A percentile compares a stretch with the other conserved stretches of the same genome.
Conservation (phyloP, 2,888 invertebrate species). For the Epirrita christyi region DNA sequence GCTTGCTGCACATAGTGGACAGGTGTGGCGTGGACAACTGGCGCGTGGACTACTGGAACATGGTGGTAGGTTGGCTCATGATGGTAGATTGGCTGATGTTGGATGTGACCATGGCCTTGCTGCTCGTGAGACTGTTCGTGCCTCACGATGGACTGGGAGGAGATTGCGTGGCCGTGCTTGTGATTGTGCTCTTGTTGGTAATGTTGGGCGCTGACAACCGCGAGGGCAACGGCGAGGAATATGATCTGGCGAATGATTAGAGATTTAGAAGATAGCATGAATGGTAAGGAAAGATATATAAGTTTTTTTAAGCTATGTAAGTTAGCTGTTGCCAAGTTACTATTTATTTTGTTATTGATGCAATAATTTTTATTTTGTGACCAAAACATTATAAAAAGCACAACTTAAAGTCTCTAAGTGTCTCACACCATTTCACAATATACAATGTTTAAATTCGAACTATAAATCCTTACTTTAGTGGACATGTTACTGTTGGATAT, state of each 20-base stretch:
- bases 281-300: no score
- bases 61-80: slow-evolving; percentile 36
- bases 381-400: no score
- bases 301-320: no score
- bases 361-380: no score
- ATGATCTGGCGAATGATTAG: slow-evolving; percentile 39
- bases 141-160: slow-evolving; percentile 50
- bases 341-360: no score
- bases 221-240: slow-evolving; percentile 41
- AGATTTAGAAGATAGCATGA: no score
- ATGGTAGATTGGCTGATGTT: slow-evolving; percentile 22
- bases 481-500: slow-evolving; percentile 51
- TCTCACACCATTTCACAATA: no score
- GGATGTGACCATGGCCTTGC: slow-evolving; percentile 20
- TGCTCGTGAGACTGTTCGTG: slow-evolving; percentile 44
- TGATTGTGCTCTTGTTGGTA: slow-evolving; percentile 54
- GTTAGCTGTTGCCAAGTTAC: no score
- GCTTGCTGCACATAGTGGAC: slow-evolving; percentile 37
- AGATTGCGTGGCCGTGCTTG: slow-evolving; percentile 45
- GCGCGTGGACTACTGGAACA: slow-evolving; percentile 31
- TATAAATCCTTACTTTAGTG: slow-evolving; percentile 52
- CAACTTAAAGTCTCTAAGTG: no score
- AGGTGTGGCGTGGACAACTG: slow-evolving; percentile 34
- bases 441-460: background rate
- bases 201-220: slow-evolving; percentile 51